Percentiles rank a stretch among this genome's conserved stretches.
Conservation (phyloP, 2,888 invertebrate species). For the Brachylomia viminalis region DNA sequence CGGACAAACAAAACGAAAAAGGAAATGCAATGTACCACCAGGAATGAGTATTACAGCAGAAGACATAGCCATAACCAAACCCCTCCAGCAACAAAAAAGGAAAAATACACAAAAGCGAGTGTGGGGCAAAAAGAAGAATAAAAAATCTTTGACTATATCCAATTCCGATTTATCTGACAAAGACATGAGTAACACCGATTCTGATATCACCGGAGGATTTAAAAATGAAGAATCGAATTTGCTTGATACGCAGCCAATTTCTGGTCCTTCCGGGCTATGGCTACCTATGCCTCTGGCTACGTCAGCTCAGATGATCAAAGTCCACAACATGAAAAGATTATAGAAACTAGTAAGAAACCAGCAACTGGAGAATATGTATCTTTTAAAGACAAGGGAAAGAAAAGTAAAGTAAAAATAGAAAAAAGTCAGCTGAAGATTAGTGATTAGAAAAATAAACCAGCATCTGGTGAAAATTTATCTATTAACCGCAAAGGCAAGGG, state of each 20-base stretch:
- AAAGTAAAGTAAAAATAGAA: constrained; percentile 5
- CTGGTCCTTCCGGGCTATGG: no score
- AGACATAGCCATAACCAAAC: background rate
- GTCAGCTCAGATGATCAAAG: no score
- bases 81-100: background rate
- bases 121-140: constrained; percentile 3
- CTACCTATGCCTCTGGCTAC: no score
- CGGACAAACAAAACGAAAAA: no score
- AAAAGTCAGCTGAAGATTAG: background rate
- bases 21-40: no score
- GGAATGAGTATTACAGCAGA: no score
- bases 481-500: background rate
- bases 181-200: background rate
- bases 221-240: no score
- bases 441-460: constrained; percentile 1
- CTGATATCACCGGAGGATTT: no score
- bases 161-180: constrained; percentile 4
- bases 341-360: background rate
- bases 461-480: constrained; percentile 2
- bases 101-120: constrained; percentile 4
- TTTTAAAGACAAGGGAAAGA: constrained; percentile 3
- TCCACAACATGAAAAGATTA: no score
- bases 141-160: constrained; percentile 3
- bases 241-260: no score
- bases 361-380: background rate